phyloP scores from a whole-genome alignment of 2,888 invertebrate genomes.

The Scaptomyza tumidula region DNA sequence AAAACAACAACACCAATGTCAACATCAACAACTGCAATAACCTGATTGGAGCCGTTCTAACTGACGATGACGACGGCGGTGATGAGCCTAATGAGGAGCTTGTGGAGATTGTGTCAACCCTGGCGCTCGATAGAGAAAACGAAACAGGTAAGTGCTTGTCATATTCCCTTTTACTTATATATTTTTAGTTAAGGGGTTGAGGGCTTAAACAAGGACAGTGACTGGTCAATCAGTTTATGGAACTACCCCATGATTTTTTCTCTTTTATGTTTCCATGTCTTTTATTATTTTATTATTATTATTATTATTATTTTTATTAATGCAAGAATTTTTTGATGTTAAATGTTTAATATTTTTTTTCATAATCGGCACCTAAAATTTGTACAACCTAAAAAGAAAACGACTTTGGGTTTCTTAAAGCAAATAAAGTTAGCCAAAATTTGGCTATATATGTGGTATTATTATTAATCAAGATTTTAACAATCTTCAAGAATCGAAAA shows the following conservation, averaged over 20 bases:
- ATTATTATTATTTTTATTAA: no score
- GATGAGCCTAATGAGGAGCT: slow-evolving; percentile 25
- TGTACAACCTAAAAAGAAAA: no score
- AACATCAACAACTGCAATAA: slow-evolving; percentile 14
- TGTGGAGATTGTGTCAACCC: slow-evolving; percentile 58
- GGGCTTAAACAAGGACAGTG: neutral
- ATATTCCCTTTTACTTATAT: neutral
- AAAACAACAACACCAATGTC: slow-evolving; percentile 21
- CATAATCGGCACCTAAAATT: no score
- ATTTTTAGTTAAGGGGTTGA: neutral
- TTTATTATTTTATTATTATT: no score
- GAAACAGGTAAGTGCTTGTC: slow-evolving; percentile 70
- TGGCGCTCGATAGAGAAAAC: slow-evolving; percentile 62
- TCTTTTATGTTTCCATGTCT: neutral
- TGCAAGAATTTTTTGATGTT: neutral
- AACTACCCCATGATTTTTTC: neutral
- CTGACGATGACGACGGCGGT: neutral
- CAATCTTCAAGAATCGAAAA: no score
- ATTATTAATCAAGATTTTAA: no score
- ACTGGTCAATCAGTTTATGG: neutral
- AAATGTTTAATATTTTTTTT: no score
- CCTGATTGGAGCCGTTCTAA: slow-evolving; percentile 7
- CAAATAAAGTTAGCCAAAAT: no score
- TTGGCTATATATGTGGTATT: no score
- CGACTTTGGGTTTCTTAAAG: no score